Percentiles rank a stretch among this genome's conserved stretches.
These are phyloP conservation scores for Drosophila meridionalis DNA, from an alignment of 2,888 invertebrate species.

Conservation along the genomic window DNA sequence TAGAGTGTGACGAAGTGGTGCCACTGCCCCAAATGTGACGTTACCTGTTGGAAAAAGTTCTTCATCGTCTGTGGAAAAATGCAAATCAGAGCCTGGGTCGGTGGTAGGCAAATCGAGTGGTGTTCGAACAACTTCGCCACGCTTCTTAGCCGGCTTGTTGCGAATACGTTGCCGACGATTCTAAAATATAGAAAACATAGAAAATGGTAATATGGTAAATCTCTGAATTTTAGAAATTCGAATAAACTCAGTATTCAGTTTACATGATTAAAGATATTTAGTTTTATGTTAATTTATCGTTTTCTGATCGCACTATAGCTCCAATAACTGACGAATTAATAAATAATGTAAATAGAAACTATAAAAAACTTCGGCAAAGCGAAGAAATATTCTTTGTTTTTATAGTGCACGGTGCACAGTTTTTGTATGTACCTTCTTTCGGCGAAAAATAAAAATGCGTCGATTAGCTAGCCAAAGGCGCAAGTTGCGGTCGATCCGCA, in stretches of 20 bases:
- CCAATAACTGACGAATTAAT: not conserved
- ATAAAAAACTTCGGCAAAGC: conserved; percentile 4
- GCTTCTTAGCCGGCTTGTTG: conserved; percentile 62
- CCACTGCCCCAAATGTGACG: conserved; percentile 60
- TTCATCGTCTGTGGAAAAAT: conserved; percentile 88
- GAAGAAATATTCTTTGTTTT: not conserved
- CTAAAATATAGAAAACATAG: conserved; percentile 34
- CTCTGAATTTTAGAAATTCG: not conserved
- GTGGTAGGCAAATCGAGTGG: conserved; percentile 87
- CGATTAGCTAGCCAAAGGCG: conserved; percentile 77
- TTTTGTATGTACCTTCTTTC: conserved; percentile 61
- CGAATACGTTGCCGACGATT: conserved; percentile 62
- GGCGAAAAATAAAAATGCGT: conserved; percentile 73
- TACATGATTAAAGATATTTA: not conserved
- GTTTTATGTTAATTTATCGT: not conserved
- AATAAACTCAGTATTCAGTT: not conserved
- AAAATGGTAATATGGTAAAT: not conserved
- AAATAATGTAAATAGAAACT: not conserved
- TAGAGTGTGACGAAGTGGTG: conserved; percentile 77
- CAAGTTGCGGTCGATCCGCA: conserved; percentile 64
- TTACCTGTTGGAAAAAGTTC: conserved; percentile 54
- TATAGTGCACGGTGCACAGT: not conserved
- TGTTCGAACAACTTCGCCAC: conserved; percentile 79
- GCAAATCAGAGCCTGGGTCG: conserved; percentile 88
- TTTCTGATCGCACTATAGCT: not conserved